A percentile compares a stretch with the other conserved stretches of the same genome.
phyloP scores from a whole-genome alignment of 2,797 vertebrate genomes.

The Chloroceryle amazona region DNA sequence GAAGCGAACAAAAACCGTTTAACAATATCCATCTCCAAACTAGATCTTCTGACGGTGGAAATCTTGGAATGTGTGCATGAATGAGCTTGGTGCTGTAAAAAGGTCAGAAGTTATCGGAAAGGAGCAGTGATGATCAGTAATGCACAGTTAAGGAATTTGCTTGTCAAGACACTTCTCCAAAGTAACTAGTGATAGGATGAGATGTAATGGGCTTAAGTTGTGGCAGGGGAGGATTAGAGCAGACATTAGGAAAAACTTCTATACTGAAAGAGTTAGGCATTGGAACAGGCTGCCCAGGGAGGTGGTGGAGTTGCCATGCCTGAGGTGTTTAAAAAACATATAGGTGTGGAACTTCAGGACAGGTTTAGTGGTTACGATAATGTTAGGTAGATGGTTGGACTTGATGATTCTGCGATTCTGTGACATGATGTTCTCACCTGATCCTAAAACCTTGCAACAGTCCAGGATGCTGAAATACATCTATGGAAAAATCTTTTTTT shows the following conservation, averaged over 20 bases:
- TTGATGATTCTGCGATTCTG: too few species aligned
- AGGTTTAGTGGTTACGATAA: too few species aligned
- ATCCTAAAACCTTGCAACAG: neutral
- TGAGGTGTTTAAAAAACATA: too few species aligned
- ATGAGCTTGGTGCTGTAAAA: neutral
- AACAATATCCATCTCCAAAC: neutral
- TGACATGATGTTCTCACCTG: neutral
- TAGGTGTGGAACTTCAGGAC: too few species aligned
- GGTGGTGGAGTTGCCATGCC: too few species aligned
- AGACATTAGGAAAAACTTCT: too few species aligned
- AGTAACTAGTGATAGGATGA: too few species aligned
- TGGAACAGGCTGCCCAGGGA: too few species aligned
- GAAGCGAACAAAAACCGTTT: neutral
- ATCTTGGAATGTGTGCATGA: fast-evolving
- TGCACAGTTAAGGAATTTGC: neutral
- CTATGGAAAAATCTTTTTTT: neutral
- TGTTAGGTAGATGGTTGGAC: too few species aligned
- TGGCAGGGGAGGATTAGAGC: too few species aligned
- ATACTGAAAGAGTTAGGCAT: too few species aligned
- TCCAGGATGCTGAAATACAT: neutral
- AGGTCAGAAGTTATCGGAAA: neutral
- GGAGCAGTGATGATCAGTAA: neutral
- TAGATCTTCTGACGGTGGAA: neutral
- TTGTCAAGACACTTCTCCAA: neutral
- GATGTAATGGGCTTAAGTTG: too few species aligned